Evolutionary conservation across 2,797 vertebrate genomes (phyloP), one percentile per base, ranked within the genome.

Genomic region (Dipus sagitta): DNA sequence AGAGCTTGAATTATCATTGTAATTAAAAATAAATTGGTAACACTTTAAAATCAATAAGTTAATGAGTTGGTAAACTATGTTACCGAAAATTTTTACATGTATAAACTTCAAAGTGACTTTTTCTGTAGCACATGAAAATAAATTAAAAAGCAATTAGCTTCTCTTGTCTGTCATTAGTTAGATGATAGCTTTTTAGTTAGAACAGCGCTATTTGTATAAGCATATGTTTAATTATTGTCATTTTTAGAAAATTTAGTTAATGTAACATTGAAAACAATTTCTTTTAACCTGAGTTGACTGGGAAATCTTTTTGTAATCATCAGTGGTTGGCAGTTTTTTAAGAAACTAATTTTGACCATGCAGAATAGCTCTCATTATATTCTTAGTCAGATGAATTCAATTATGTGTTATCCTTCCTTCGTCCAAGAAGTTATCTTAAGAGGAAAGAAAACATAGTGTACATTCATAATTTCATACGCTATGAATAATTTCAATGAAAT

Each of bases 401-500:
- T 77, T 42, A 54, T 76, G 11, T 93, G 13, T 4, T 94, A 77
- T 60, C 10, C 26, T 89, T 86, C 77, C 65, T 86, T 80, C 47
- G 52, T 34, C 21, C 42, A 96, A 88, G 54, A 93, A 80, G 8
- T 70, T 86, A 92, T 88, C 81, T 75, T 91, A 86, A 78, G 26
- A 20, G 6, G 8, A 0, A 12, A 68, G 65, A 65, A 54, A 72
- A 67, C 1, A 15, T 85, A 64, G 72, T 28, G 93, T 75, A n/a
- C 30, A 80, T 58, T 91, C 54, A 88, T 72, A 91, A 80, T 92
- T 91, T 88, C 11, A 90, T 72, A 47, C 89, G 75, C 6, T 21
- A 79, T 89, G 52, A 89, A 93, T 85, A 95, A 87, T 79, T 93
- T 88, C 80, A 84, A 24, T 91, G 54, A 94, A 95, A 87, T 94